A percentile compares a stretch with the other conserved stretches of the same genome.
phyloP scores from a whole-genome alignment of 2,888 invertebrate genomes.

The Limnephilus lunatus region DNA sequence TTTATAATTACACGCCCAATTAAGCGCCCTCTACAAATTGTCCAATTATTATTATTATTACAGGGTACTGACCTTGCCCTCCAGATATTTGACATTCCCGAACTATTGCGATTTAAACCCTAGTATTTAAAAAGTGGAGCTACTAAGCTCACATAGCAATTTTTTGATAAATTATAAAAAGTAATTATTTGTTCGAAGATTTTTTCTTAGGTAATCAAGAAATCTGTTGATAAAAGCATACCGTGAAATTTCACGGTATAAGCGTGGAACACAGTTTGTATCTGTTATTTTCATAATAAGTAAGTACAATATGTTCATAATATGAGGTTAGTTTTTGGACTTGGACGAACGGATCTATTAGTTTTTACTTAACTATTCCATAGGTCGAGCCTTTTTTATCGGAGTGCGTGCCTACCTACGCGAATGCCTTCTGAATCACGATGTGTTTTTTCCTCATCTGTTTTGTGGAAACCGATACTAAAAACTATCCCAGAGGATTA shows the following conservation, averaged over 20 bases:
- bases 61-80: too few species aligned
- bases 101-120: too few species aligned
- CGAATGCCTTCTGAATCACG: neutral
- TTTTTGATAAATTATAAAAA: neutral
- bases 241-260: neutral
- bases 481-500: neutral
- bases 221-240: neutral
- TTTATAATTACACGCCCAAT: too few species aligned
- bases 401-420: neutral
- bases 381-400: neutral
- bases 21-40: too few species aligned
- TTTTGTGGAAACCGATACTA: conserved; percentile 2
- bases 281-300: neutral
- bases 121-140: neutral
- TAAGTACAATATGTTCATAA: neutral
- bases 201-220: too few species aligned
- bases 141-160: neutral
- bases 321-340: neutral
- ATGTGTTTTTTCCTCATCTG: neutral
- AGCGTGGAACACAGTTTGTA: neutral
- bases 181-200: too few species aligned
- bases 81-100: too few species aligned
- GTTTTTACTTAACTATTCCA: neutral
- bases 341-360: neutral
- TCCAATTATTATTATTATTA: too few species aligned